A percentile compares a stretch with the other conserved stretches of the same genome.
phyloP scores from a whole-genome alignment of 2,797 vertebrate species.

The Microchirus variegatus region DNA sequence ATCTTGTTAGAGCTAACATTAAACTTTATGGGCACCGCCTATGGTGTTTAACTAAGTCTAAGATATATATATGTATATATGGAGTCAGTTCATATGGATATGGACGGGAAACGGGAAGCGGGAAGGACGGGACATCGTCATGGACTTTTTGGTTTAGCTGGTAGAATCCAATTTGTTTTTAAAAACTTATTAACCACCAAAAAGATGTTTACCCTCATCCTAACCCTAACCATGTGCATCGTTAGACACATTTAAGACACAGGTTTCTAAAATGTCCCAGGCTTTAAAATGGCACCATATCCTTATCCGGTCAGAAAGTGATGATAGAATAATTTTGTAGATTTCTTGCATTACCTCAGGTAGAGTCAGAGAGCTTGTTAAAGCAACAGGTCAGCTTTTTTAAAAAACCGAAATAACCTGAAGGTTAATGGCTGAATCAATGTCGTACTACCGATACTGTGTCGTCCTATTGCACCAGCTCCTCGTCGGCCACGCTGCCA shows the following conservation, averaged over 20 bases:
- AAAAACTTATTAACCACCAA: constrained; percentile 45
- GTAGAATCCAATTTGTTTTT: constrained; percentile 52
- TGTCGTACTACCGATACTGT: neutral
- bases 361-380: too few species aligned
- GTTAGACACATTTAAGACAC: too few species aligned
- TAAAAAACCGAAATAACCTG: neutral
- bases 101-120: constrained; percentile 13
- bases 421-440: neutral
- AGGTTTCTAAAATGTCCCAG: too few species aligned
- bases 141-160: constrained; percentile 33
- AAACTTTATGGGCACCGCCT: constrained; percentile 73
- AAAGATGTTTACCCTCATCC: constrained; percentile 35
- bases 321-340: too few species aligned
- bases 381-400: too few species aligned
- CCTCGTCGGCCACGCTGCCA: too few species aligned
- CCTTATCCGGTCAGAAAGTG: too few species aligned
- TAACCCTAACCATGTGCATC: too few species aligned
- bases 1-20: constrained; percentile 75
- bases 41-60: constrained; percentile 66
- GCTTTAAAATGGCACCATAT: too few species aligned
- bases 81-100: constrained; percentile 62
- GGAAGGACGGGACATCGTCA: constrained; percentile 1
- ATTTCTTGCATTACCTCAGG: too few species aligned
- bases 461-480: neutral
- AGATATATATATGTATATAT: constrained; percentile 52